These are phyloP conservation scores for Leptocoma aspasia DNA, from an alignment of 2,113 vertebrate genomes.

Conservation along the genomic window DNA sequence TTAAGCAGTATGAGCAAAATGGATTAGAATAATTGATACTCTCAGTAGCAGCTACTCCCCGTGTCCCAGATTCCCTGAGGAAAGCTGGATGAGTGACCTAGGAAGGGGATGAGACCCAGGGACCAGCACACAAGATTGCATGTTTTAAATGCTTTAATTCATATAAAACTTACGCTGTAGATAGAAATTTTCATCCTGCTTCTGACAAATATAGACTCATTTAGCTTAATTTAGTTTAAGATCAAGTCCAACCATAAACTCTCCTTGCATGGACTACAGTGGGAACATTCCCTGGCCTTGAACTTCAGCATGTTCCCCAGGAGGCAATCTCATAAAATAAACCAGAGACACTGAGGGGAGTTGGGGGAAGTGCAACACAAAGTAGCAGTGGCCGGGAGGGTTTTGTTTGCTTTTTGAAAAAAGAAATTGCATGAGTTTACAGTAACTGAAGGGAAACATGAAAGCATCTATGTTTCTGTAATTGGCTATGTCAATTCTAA, in stretches of 20 bases:
- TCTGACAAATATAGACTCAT: neutral
- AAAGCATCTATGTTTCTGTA: neutral
- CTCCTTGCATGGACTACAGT: neutral
- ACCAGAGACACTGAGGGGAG: neutral
- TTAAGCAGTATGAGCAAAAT: neutral
- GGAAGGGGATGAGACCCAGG: neutral
- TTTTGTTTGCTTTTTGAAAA: conserved; percentile 9
- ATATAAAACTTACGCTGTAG: neutral
- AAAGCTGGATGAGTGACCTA: neutral
- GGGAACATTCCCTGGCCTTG: conserved; percentile 44
- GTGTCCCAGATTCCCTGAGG: neutral
- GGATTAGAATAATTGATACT: neutral
- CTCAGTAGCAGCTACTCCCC: neutral
- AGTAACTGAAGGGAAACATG: neutral
- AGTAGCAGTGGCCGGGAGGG: neutral
- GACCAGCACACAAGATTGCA: neutral
- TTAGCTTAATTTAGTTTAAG: neutral
- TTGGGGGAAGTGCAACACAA: neutral
- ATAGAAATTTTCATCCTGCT: neutral
- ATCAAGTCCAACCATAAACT: neutral
- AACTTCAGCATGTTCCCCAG: neutral
- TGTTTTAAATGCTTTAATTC: neutral
- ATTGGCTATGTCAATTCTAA: neutral
- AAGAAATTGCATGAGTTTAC: neutral
- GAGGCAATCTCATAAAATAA: conserved; percentile 30